Base-by-base conservation (phyloP, 2,888 invertebrate species). In the Gymnosoma rotundatum region DNA sequence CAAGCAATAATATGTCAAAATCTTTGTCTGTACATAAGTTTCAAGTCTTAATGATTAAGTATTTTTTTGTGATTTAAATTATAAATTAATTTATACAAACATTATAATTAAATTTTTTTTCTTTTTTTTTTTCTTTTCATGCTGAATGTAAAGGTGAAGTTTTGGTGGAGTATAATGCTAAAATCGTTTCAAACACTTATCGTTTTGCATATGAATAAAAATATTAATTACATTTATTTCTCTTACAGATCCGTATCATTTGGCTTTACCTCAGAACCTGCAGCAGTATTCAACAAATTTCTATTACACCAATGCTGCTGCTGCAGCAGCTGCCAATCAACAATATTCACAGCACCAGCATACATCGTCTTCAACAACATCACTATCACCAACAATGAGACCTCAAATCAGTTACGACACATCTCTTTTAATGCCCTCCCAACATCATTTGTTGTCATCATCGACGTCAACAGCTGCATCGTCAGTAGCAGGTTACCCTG, bases 251-350 rank as follows among this genome's bases (percentile, higher is more conserved):
- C 69, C 84, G 16, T 84, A 84, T 74, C 84, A 84, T 54, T 64
- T 81, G 72, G 69, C 84, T 74, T 81, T 81, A 81, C 84, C 84
- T 60, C 84, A 84, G 52, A 84, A 84, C 74, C 78, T 84, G 67
- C 84, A 84, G 60, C 84, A 84, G 81, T 84, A 84, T 84, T 84
- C 84, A 52, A 84, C 81, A 69, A 84, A 84, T 64, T 84, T 84
- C 58, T 84, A 84, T 32, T 84, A 84, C 20, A 84, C 58, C n/a
- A 84, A 73, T 54, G 81, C 75, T 2, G 83, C 80, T 12, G 81
- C 64, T 5, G 83, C 45, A 3, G 83, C 81, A 36, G 80, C 76
- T 25, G 81, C 58, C 50, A 81, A 48, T 32, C 81, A 84, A 45
- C 67, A 81, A 61, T 81, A 84, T 45, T 21, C 58, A 21, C 81